These are phyloP conservation scores for Idaea straminata DNA, from an alignment of 2,888 invertebrate species.

Conservation along the genomic window DNA sequence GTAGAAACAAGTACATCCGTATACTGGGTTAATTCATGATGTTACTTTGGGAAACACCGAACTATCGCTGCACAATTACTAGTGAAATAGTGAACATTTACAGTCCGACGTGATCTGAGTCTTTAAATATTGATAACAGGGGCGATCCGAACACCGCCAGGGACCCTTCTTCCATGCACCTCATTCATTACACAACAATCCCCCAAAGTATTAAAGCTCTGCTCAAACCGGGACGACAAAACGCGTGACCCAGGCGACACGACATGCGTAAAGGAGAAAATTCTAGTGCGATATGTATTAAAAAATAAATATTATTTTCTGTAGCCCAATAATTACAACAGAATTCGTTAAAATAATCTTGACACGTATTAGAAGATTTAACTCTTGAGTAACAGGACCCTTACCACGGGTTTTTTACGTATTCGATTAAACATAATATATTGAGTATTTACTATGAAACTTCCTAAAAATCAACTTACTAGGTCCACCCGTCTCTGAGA, in stretches of 20 bases:
- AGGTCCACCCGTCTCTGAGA: too few relatives aligned
- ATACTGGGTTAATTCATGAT: not conserved
- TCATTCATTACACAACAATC: not conserved
- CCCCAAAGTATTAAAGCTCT: not conserved
- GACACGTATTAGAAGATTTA: too few relatives aligned
- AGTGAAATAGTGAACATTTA: not conserved
- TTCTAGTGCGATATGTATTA: too few relatives aligned
- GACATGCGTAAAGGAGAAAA: too few relatives aligned
- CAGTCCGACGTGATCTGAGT: not conserved
- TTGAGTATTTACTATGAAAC: too few relatives aligned
- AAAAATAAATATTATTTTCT: too few relatives aligned
- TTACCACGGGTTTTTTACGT: too few relatives aligned
- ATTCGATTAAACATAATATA: too few relatives aligned
- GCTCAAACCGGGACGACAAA: not conserved
- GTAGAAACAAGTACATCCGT: not conserved
- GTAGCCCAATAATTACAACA: too few relatives aligned
- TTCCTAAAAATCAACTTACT: too few relatives aligned
- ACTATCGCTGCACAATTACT: conserved; percentile 1
- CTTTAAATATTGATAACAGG: not conserved
- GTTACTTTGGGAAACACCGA: not conserved
- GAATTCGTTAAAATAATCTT: too few relatives aligned
- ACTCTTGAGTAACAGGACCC: too few relatives aligned
- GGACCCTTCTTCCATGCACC: not conserved
- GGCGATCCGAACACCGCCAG: not conserved
- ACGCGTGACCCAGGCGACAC: not conserved